Conservation (phyloP, 2,113 vertebrate genomes). For the Fukomys damarensis region DNA sequence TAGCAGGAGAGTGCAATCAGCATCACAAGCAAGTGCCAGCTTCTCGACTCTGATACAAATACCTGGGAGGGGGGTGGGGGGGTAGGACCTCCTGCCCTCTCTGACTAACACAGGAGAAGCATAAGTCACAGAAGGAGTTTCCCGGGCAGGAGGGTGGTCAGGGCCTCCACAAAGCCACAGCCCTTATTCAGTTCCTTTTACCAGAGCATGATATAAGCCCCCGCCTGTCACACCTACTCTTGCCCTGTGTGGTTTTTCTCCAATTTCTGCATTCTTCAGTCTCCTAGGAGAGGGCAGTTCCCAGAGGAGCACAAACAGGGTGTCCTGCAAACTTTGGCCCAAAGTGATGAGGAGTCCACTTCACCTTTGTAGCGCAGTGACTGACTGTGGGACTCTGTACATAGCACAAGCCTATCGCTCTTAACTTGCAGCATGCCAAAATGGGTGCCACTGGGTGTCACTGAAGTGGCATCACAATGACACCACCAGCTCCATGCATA, state of each 20-base stretch:
- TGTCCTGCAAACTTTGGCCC: neutral
- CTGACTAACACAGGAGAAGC: neutral
- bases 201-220: neutral
- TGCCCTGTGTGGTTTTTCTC: neutral
- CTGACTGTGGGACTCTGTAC: neutral
- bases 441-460: neutral
- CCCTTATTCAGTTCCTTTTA: neutral
- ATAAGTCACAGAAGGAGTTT: neutral
- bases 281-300: neutral
- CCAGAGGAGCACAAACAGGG: neutral
- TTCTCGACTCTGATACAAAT: neutral
- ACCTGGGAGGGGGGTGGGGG: no score
- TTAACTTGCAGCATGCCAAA: neutral
- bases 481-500: neutral
- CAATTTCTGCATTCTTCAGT: neutral
- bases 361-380: neutral
- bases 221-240: neutral
- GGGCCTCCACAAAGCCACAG: neutral
- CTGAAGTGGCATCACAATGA: neutral
- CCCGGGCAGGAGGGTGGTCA: accelerated
- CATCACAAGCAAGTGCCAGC: neutral
- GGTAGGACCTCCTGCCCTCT: neutral
- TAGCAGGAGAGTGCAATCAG: neutral
- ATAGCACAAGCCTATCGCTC: no score
- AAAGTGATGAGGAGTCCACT: neutral